phyloP scores from a whole-genome alignment of 2,797 vertebrate species.

The Australoheros facetus region DNA sequence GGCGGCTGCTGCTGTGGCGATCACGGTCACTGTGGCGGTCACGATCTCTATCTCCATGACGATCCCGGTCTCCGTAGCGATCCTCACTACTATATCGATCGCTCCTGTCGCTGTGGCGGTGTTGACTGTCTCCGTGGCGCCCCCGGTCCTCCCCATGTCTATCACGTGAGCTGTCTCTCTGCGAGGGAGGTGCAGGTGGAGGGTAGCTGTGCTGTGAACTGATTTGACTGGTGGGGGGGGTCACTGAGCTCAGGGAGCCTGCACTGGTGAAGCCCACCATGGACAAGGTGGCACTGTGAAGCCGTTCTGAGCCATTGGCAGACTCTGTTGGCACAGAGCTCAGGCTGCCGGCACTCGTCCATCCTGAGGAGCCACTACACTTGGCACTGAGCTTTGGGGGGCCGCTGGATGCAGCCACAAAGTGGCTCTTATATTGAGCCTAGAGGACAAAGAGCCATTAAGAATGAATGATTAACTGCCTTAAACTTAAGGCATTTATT shows the following conservation, averaged over 20 bases:
- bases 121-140: constrained; percentile 74
- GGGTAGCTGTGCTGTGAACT: constrained; percentile 60
- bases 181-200: constrained; percentile 56
- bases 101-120: constrained; percentile 77
- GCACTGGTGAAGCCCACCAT: constrained; percentile 90
- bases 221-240: constrained; percentile 69
- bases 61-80: constrained; percentile 74
- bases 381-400: constrained; percentile 92
- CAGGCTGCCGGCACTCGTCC: constrained; percentile 97
- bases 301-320: constrained; percentile 72
- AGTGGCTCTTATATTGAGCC: constrained; percentile 98
- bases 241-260: constrained; percentile 89
- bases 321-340: constrained; percentile 89
- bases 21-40: constrained; percentile 72
- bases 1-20: constrained; percentile 80
- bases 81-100: constrained; percentile 68
- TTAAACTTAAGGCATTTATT: neutral
- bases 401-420: constrained; percentile 91
- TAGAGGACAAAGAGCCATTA: constrained; percentile 54
- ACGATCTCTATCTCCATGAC: constrained; percentile 77
- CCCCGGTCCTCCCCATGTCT: constrained; percentile 75
- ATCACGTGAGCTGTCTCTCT: constrained; percentile 72
- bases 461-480: constrained; percentile 12
- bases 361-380: constrained; percentile 88
- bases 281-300: constrained; percentile 58